A percentile compares a stretch with the other conserved stretches of the same genome.
phyloP scores from a whole-genome alignment of 2,113 vertebrate species.

The Chinchilla lanigera region DNA sequence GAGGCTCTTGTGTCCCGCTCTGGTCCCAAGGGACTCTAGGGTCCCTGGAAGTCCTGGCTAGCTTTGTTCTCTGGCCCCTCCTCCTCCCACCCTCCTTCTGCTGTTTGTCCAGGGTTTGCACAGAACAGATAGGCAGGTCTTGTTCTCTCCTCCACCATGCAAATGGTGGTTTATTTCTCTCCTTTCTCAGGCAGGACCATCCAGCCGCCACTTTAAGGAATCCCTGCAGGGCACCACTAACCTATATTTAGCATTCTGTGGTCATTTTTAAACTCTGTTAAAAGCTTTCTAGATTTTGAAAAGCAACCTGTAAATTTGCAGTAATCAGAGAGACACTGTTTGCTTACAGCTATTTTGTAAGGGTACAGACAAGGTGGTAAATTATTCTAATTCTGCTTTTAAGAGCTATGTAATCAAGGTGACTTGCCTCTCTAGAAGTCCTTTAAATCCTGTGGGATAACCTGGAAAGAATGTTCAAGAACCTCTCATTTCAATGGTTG shows the following conservation, averaged over 20 bases:
- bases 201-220: too few species aligned
- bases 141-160: fast-evolving
- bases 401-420: background rate
- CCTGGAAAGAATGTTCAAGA: background rate
- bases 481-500: background rate
- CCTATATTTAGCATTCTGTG: too few species aligned
- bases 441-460: too few species aligned
- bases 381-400: background rate
- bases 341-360: background rate
- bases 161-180: background rate
- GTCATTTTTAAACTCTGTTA: background rate
- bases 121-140: too few species aligned
- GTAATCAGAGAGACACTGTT: background rate
- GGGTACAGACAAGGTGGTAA: background rate
- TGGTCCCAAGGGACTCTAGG: too few species aligned
- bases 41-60: background rate
- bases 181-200: background rate
- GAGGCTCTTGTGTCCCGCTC: background rate
- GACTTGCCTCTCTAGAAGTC: background rate
- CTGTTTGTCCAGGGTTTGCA: background rate
- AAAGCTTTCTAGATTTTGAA: background rate
- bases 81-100: background rate
- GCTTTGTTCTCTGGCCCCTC: background rate
- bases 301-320: background rate
- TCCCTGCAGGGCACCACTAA: too few species aligned